A percentile compares a stretch with the other conserved stretches of the same genome.
phyloP scores from a whole-genome alignment of 2,888 invertebrate genomes.

The Cephalotes varians region DNA sequence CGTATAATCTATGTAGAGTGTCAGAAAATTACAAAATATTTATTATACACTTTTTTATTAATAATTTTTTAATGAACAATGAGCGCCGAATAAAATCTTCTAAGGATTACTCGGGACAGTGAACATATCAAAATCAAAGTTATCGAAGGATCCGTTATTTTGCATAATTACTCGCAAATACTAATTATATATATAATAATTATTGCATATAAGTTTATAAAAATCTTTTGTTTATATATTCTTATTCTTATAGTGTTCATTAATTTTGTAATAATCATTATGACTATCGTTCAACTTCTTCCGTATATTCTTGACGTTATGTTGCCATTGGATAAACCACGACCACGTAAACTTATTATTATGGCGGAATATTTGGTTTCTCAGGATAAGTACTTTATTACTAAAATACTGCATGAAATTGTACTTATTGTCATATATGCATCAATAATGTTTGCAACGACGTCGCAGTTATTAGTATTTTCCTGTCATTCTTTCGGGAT shows the following conservation, averaged over 20 bases:
- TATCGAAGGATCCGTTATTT: no score
- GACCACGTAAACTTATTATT: background rate
- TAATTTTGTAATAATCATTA: background rate
- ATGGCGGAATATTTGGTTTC: constrained; percentile 34
- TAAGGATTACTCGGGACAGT: no score
- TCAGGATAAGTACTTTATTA: constrained; percentile 23
- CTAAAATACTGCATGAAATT: background rate
- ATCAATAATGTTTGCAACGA: background rate
- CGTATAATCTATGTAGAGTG: no score
- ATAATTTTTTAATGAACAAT: no score
- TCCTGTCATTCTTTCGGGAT: constrained; percentile 7
- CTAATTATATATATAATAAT: no score
- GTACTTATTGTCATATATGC: background rate
- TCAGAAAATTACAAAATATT: no score
- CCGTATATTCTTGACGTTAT: constrained; percentile 31
- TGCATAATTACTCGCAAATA: no score
- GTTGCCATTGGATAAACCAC: constrained; percentile 40
- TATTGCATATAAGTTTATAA: no score
- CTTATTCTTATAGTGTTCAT: background rate
- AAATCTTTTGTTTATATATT: background rate
- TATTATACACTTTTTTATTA: no score
- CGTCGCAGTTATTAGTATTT: background rate
- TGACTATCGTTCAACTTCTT: background rate
- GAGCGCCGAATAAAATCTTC: no score
- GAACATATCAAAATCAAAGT: no score